Base-by-base conservation (phyloP, 2,113 vertebrate species). In the Charina bottae region DNA sequence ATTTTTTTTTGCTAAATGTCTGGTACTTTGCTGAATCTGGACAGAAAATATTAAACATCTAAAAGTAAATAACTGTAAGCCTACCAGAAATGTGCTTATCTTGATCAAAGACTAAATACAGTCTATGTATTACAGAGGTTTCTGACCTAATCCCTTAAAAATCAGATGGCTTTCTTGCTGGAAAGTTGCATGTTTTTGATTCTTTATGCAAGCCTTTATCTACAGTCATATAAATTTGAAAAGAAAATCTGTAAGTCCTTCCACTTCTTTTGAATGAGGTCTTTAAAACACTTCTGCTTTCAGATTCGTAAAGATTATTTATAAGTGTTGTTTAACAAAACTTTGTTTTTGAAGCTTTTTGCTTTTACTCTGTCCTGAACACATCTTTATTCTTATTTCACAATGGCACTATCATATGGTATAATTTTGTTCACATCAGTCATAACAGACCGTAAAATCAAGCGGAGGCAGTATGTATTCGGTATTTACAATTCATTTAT, bases 161-260 rank as follows among this genome's bases (percentile, higher is more conserved):
- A 92, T 28, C 87, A 85, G 53, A 91, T 92, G 92, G 93, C n/a
- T 93, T 94, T 94, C 84, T 0, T 2, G 85, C 93, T 91, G 93
- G 85, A 94, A 94, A 94, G 37, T 78, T 37, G 72, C 33, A 78
- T 21, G 56, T 12, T 46, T 95, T 92, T 90, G 91, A 59, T 55
- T 85, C 91, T 92, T 90, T 89, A 4, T 85, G 17, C n/a, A 64
- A 94, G 93, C 89, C 10, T 87, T 28, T 87, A 87, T 89, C 78
- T 24, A 92, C 90, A 87, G 94, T 92, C 68, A 90, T 91, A 95
- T 94, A 92, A 96, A 96, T 92, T 93, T 78, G 96, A 95, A 94
- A 87, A 72, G 92, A 96, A 84, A 0, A 6, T 42, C 93, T 94
- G 88, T 89, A 90, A 95, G 92, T 93, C 88, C 92, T 83, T 87